Base-by-base conservation (phyloP, 2,888 invertebrate genomes). In the Drosophila kanekoi region DNA sequence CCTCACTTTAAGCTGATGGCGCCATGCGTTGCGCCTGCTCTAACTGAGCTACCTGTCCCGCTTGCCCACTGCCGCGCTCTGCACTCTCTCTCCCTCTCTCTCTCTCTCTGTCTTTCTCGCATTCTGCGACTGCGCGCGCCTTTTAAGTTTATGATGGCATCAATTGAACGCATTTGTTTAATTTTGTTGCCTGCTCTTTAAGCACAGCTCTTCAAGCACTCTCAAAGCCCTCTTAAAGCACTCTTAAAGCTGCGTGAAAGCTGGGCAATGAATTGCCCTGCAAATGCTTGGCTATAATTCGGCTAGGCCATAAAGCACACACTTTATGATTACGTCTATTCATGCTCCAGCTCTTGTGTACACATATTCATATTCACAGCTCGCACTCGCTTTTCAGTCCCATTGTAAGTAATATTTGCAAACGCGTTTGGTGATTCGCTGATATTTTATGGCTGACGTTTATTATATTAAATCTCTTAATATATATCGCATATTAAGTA, bases 1-100 rank as follows among this genome's bases (percentile, higher is more conserved):
- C 90, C 91, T 91, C 80, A 81, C 79, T 82, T 86, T 77, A 80
- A 80, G 66, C 58, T 77, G 77, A 77, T 83, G 89, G 87, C 83
- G 89, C 89, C 88, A 86, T 77, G 73, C 60, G 66, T 64, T 86
- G 66, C 69, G 65, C 67, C 72, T 78, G 75, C 75, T 75, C 75
- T 78, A 75, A 75, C 75, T 10, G 18, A 37, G 32, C 65, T 61
- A 67, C 59, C 66, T 76, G 72, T 79, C 61, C 48, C 51, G 16
- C 41, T 75, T 57, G 37, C 28, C 18, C 40, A 37, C 54, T 51
- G n/a, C 16, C 41, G 32, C 54, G 38, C 52, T 41, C 14, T 8
- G 9, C 60, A 9, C 35, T 33, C 35, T 6, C 33, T 16, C 51
- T 18, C 44, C 8, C n/a, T 5, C n/a, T 5, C 13, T 0, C 14